phyloP scores from a whole-genome alignment of 2,113 vertebrate genomes.

The Dipodomys stephensi region DNA sequence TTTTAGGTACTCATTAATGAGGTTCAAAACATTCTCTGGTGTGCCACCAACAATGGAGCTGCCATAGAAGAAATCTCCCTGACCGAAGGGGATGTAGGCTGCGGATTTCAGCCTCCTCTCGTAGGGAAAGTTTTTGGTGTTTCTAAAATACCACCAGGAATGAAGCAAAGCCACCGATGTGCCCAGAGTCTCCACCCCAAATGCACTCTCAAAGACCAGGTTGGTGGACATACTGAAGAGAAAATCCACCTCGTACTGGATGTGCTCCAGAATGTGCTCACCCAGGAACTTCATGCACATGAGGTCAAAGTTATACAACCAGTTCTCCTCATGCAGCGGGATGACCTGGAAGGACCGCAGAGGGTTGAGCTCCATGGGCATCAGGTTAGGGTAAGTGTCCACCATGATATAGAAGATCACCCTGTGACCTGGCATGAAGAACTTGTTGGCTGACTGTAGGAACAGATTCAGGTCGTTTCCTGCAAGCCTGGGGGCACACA shows the following conservation, averaged over 20 bases:
- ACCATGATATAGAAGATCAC: slow-evolving; percentile 75
- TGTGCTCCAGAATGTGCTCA: background rate
- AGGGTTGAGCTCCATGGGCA: rapidly evolving
- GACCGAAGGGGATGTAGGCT: slow-evolving; percentile 36
- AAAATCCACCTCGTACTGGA: slow-evolving; percentile 69
- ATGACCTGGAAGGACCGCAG: background rate
- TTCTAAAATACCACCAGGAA: slow-evolving; percentile 65
- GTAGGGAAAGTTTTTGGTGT: background rate
- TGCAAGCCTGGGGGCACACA: slow-evolving; percentile 18
- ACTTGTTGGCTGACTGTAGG: slow-evolving; percentile 20
- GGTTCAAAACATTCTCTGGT: background rate
- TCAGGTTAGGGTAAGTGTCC: background rate
- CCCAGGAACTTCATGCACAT: slow-evolving; percentile 57
- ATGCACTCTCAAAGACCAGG: slow-evolving; percentile 47
- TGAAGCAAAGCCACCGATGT: slow-evolving; percentile 75
- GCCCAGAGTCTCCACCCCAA: slow-evolving; percentile 76
- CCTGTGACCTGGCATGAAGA: slow-evolving; percentile 77
- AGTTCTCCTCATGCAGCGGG: rapidly evolving
- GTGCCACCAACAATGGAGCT: slow-evolving; percentile 54
- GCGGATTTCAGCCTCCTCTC: slow-evolving; percentile 31
- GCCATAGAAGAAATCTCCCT: slow-evolving; percentile 78
- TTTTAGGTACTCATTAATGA: background rate
- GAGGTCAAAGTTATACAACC: slow-evolving; percentile 11
- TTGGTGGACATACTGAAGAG: slow-evolving; percentile 72
- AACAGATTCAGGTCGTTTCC: slow-evolving; percentile 54